phyloP scores from a whole-genome alignment of 2,888 invertebrate species.

The Lamproptera curius region DNA sequence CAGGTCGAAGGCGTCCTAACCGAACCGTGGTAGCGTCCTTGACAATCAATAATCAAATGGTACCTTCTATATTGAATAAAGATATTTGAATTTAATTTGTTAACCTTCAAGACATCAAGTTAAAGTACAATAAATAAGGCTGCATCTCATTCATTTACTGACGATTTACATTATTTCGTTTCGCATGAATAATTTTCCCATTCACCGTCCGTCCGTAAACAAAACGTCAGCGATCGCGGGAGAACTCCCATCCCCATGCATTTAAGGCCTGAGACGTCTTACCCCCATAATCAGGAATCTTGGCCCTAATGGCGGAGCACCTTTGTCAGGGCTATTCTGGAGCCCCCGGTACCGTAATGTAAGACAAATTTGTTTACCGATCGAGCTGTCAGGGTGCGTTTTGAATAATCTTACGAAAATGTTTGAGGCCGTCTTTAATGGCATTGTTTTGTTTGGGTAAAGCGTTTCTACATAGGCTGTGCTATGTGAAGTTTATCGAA shows the following conservation, averaged over 20 bases:
- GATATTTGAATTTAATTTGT: too few species aligned
- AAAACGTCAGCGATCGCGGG: conserved; percentile 39
- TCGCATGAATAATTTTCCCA: neutral
- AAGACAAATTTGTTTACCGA: conserved; percentile 75
- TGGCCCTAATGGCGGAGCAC: conserved; percentile 54
- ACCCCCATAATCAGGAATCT: conserved; percentile 64
- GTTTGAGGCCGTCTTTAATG: neutral
- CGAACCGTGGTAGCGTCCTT: too few species aligned
- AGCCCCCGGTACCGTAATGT: conserved; percentile 55
- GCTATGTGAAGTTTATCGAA: neutral
- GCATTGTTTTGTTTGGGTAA: too few species aligned
- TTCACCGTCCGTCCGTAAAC: neutral
- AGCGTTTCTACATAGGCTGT: too few species aligned
- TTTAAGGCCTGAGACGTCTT: conserved; percentile 48
- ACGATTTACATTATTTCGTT: too few species aligned
- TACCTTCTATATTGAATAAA: too few species aligned
- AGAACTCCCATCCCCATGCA: conserved; percentile 45
- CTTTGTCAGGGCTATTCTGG: conserved; percentile 58
- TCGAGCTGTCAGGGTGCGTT: conserved; percentile 35
- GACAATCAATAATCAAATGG: too few species aligned
- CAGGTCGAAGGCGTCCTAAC: too few species aligned
- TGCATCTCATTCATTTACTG: neutral
- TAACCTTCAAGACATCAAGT: too few species aligned
- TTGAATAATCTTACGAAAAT: too few species aligned
- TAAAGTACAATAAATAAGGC: too few species aligned